Evolutionary conservation across 2,797 vertebrate genomes (phyloP).

Genomic region (Sebastes taczanowskii): DNA sequence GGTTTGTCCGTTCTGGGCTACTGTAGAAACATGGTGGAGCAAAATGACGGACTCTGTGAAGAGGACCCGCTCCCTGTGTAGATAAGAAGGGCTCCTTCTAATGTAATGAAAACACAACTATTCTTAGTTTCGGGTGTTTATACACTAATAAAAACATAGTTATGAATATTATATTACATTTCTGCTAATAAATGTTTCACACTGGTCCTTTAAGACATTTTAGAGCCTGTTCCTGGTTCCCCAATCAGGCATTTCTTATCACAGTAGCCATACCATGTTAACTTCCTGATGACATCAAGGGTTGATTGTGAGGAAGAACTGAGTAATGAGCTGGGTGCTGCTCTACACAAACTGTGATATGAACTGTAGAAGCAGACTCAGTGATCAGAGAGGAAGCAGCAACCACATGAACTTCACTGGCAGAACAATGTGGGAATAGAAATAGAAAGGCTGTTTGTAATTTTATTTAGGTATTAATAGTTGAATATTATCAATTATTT

Average conservation of each 20-base stretch:
- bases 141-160: too few relatives aligned
- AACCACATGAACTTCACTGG: neutral
- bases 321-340: neutral
- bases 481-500: neutral
- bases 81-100: too few relatives aligned
- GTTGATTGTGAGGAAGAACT: neutral
- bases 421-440: neutral
- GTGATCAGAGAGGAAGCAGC: neutral
- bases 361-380: neutral
- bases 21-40: too few relatives aligned
- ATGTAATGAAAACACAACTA: too few relatives aligned
- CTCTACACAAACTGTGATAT: neutral
- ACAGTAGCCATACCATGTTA: neutral
- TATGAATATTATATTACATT: too few relatives aligned
- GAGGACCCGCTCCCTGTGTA: too few relatives aligned
- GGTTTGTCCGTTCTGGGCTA: too few relatives aligned
- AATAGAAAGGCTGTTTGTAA: neutral
- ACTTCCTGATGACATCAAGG: neutral
- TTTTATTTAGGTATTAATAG: neutral
- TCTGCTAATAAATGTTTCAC: too few relatives aligned
- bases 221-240: neutral
- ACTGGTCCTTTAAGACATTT: neutral
- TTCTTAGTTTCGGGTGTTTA: too few relatives aligned
- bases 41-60: too few relatives aligned
- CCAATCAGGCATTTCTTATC: neutral